Base-by-base conservation (phyloP, 30 jellyfish, hydroid and myxozoan species). In the Nemopilema nomurai region DNA sequence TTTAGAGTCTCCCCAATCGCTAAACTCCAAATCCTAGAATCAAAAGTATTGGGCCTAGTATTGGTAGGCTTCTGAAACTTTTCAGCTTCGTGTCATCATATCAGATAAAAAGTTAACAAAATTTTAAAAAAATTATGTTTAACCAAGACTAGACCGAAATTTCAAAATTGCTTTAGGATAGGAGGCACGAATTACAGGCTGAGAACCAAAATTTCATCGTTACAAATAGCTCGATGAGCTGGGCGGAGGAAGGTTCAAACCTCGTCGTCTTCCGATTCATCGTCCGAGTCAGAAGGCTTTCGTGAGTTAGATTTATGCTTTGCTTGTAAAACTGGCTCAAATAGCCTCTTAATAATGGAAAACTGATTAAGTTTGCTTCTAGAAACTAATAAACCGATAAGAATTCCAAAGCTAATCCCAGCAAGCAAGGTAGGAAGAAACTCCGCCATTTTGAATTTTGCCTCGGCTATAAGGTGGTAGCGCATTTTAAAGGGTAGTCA, bases 1-100 rank as follows among this genome's bases (percentile, higher is more conserved):
- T 75, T 93, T 93, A 67, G 62, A 89, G 28, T 93, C 96, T 9
- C 96, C 98, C 86, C 94, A 83, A 51, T 90, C 97, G 50, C 90
- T 87, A 83, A 74, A 90, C n/a, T 69, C 89, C 33, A 87, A 32
- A 28, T 74, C 90, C 89, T 76, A 21, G 52, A 87, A 67, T 50
- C 63, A 51, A 21, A 69, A 33, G 64, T 1, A 23, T 9, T 13
- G 13, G 9, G n/a, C n/a, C n/a, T n/a, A n/a, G n/a, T n/a, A n/a
- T n/a, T 26, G 18, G 16, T 68, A 16, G 17, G 17, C 16, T 27
- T 19, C 17, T 68, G 57, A 68, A 13, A 19, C 18, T 68, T 68
- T 13, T 68, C 57, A n/a, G 22, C 16, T 27, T 16, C 17, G 22
- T 27, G 28, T 27, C 17, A n/a, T 13, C 17, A 13, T 13, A n/a